Base-by-base conservation (phyloP, 1,140 invertebrate genomes). In the Cydia strobilella region DNA sequence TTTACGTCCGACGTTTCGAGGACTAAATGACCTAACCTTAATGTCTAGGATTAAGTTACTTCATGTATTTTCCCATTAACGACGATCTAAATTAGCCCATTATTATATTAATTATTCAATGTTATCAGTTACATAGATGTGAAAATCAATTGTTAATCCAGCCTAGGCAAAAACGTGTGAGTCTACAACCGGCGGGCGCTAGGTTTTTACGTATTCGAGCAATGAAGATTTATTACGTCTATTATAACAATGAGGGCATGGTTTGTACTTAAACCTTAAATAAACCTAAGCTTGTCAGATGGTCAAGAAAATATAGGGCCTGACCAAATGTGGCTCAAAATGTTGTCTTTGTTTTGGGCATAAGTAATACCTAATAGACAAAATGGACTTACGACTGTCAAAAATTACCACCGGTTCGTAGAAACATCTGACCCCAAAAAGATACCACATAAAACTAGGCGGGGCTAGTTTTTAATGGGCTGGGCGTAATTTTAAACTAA, bases 111-210 rank as follows among this genome's bases (percentile, higher is more conserved):
- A 69, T 35, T 69, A 69, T 69, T 69, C 65, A 69, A 69, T 69
- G 65, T 69, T 69, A 69, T 69, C 65, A 69, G 65, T 69, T 69
- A 69, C 65, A 69, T 15, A 69, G 65, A 69, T 69, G 65, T 69
- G 65, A 69, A 69, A 69, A 69, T 69, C 65, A 69, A 69, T 69
- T 69, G 65, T 69, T 69, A 18, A 59, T 59, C 54, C 15, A 39
- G 65, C 15, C 23, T 69, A 69, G 15, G 65, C 65, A 69, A 81
- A 82, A 80, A 78, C 83, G 83, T 84, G 81, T 80, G 81, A 84
- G 74, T 65, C 51, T 62, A 77, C 23, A 79, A 74, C 79, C 25
- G 74, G 65, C 73, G n/a, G 65, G 65, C 65, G 35, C 18, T 69
- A 69, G 31, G 35, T 35, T 65, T 63, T 69, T 35, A 18, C 15